Evolutionary conservation across 2,113 vertebrate species (phyloP).

Genomic region (Leiothrix lutea): DNA sequence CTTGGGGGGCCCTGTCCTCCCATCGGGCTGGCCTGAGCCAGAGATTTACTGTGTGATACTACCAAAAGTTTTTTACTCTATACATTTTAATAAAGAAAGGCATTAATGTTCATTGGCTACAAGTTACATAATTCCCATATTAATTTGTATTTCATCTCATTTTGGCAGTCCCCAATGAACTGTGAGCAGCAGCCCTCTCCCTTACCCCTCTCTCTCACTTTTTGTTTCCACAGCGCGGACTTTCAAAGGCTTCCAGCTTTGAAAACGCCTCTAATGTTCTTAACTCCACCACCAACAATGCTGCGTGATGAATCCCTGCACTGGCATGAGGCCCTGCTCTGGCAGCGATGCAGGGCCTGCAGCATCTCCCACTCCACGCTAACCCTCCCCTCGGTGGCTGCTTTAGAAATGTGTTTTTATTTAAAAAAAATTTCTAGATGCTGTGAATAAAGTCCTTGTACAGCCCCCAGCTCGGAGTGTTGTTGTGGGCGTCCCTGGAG

Average conservation of each 20-base stretch:
- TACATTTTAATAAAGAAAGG: background rate
- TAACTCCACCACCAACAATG: conserved; percentile 72
- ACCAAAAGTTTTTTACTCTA: background rate
- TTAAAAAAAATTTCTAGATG: background rate
- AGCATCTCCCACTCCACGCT: accelerated
- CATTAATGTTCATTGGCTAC: background rate
- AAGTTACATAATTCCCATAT: background rate
- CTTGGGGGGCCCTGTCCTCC: background rate
- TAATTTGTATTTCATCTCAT: background rate
- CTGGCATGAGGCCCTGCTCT: background rate
- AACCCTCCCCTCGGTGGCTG: background rate
- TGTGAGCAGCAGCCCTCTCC: background rate
- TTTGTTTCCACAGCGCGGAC: conserved; percentile 69
- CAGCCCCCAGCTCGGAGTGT: background rate
- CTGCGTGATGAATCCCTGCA: background rate
- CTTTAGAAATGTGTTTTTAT: background rate
- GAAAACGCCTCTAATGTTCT: conserved; percentile 60
- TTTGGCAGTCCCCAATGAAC: background rate
- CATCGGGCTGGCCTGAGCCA: background rate
- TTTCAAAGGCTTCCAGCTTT: conserved; percentile 79
- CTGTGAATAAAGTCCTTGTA: conserved; percentile 11
- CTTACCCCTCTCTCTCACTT: background rate
- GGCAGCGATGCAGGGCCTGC: background rate
- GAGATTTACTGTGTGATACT: too few species aligned
- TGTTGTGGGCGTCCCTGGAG: accelerated